These are phyloP conservation scores for Platichthys flesus DNA, from an alignment of 2,113 vertebrate genomes.

Conservation along the genomic window DNA sequence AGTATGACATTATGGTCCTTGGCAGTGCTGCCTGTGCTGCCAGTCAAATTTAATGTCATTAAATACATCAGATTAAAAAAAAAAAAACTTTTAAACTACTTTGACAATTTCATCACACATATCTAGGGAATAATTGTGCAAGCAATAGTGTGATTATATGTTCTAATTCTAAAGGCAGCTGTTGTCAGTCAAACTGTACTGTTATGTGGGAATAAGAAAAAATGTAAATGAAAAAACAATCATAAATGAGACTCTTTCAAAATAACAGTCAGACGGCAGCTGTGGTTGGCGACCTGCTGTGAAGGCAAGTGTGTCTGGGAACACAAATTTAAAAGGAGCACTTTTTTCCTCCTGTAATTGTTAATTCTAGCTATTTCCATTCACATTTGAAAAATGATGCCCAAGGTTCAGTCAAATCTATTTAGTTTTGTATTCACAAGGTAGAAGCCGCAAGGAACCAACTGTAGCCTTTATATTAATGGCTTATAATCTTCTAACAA, in stretches of 20 bases:
- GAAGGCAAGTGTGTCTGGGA: neutral
- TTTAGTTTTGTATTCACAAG: neutral
- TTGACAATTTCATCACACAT: neutral
- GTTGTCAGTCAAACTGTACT: neutral
- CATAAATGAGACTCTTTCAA: neutral
- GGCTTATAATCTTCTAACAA: neutral
- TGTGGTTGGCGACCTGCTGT: neutral
- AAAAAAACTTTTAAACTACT: neutral
- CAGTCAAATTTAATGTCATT: neutral
- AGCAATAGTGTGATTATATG: neutral
- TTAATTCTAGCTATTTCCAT: neutral
- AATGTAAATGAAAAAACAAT: neutral
- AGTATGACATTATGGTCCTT: no score
- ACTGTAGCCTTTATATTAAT: neutral
- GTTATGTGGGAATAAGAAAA: neutral
- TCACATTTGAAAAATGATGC: neutral
- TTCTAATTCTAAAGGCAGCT: neutral
- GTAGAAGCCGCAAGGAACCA: neutral
- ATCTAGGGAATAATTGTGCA: neutral
- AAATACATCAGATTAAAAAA: neutral
- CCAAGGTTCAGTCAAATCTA: neutral
- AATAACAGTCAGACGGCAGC: neutral
- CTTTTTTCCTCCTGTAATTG: neutral
- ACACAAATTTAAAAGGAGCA: neutral
- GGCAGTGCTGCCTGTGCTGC: neutral